Base-by-base conservation (phyloP, 2,797 vertebrate species). In the Gymnoscopelus microlampas region DNA sequence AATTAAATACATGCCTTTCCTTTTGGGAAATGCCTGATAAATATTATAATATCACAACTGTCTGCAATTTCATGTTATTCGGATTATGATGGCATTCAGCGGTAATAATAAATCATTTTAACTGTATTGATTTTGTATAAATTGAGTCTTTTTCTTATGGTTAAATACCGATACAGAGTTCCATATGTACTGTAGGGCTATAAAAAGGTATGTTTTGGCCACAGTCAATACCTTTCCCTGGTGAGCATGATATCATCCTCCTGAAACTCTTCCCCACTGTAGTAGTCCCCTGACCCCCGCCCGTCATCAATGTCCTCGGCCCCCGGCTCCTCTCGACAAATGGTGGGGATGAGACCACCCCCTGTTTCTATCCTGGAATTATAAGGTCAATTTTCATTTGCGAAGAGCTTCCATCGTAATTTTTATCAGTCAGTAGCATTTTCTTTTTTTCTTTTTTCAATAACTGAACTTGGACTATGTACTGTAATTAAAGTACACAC, bases 191-290 rank as follows among this genome's bases (percentile, higher is more conserved):
- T 5, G 35, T 35, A 35, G 35, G 13, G 26, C 56, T 2, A 23
- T 15, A 13, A 57, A 53, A 14, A n/a, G 14, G 19, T 56, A 19
- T 61, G 35, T 7, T 39, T 14, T 29, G 61, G 29, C 3, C 12
- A 1, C 53, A 24, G 7, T 5, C 44, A 65, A 84, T 84, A 98
- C 97, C 96, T 95, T 87, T 94, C 94, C 76, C 87, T 91, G 7
- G 95, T 87, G 24, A 96, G 88, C 67, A 95, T 95, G 82, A 93
- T 93, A 80, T 96, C 94, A 0, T 97, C 96, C 63, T 97, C 95
- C 0, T 94, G 94, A 82, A 92, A 95, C 63, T 98, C 97, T 39
- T 98, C 97, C 12, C 95, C 95, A n/a, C 97, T 98, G 86, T 90
- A 96, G 85, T 95, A 97, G 4, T 97, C 96, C 60, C 89, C 95